Base-by-base conservation (phyloP, 1,140 invertebrate genomes). In the Caenorhabditis briggsae region DNA sequence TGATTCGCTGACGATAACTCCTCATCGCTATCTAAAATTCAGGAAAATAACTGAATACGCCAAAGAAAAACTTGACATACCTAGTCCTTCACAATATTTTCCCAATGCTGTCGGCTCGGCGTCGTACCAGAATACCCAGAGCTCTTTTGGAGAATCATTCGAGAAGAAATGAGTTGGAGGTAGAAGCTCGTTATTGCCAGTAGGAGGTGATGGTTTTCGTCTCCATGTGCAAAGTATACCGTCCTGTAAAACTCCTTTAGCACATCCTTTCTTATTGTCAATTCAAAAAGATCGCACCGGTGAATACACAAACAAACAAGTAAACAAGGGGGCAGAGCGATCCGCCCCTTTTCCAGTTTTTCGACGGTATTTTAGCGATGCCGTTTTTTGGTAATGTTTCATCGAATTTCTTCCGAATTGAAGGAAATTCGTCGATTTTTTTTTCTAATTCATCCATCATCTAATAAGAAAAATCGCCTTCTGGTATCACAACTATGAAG, bases 101-200 rank as follows among this genome's bases (percentile, higher is more conserved):
- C 2, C 6, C 61, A 87, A 23, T 14, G 12, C 7, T 43, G 20
- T 61, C 16, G 85, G 87, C 48, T 88, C 85, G 11, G 89, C 82
- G n/a, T 43, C 84, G 43, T 82, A 89, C 88, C 88, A 89, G 58
- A 89, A 89, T 14, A 89, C 84, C 87, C 87, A 88, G 11, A 89
- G 82, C 50, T 89, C 88, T 65, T 88, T 61, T 9, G 50, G 16
- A 65, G 56, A 50, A 58, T 86, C 70, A 64, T 86, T 83, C 12
- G 82, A 59, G 48, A 86, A 59, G 55, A 82, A 83, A 14, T 55
- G 16, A 7, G 74, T 20, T 16, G 83, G 5, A 48, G 41, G 85
- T 33, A 65, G 46, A 0, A 43, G n/a, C 43, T 64, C 85, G n/a
- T 20, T 50, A 41, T 58, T 55, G n/a, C 20, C 50, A 3, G 82